These are phyloP conservation scores for Lymantria monacha DNA, from an alignment of 2,888 invertebrate species.

Conservation along the genomic window DNA sequence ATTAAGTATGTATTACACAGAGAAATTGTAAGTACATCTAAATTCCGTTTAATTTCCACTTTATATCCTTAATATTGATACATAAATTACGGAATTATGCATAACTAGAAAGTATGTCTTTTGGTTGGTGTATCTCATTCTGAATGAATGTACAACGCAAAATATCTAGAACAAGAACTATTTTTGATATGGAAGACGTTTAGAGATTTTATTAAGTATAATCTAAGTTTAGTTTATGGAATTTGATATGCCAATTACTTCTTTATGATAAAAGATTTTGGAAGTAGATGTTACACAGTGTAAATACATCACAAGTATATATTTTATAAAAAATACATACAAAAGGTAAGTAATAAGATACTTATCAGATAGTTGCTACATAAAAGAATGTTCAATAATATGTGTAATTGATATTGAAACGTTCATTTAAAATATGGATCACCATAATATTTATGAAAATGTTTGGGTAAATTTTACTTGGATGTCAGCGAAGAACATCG, in stretches of 20 bases:
- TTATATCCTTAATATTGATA: conserved; percentile 9
- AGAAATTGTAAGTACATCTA: conserved; percentile 13
- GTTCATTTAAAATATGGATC: conserved; percentile 66
- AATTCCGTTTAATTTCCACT: conserved; percentile 10
- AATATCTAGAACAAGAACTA: conserved; percentile 68
- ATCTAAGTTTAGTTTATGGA: conserved; percentile 74
- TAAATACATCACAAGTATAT: conserved; percentile 75
- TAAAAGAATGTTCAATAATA: conserved; percentile 63
- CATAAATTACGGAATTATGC: conserved; percentile 12
- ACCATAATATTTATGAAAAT: conserved; percentile 47
- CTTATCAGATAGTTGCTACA: conserved; percentile 63
- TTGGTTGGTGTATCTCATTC: conserved; percentile 27
- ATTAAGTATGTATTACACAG: conserved; percentile 29
- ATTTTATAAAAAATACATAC: conserved; percentile 79
- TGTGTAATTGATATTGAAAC: conserved; percentile 77
- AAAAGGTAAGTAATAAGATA: conserved; percentile 63
- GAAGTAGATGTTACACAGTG: conserved; percentile 72
- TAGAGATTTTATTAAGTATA: conserved; percentile 55
- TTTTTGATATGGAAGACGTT: conserved; percentile 81
- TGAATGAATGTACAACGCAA: conserved; percentile 39
- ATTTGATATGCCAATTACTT: conserved; percentile 81
- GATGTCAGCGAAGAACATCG: no score
- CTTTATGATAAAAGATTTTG: conserved; percentile 64
- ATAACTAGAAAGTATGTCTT: conserved; percentile 23
- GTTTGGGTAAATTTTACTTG: conserved; percentile 29